Evolutionary conservation across 2,888 invertebrate species (phyloP).

Genomic region (Cantharis rufa): DNA sequence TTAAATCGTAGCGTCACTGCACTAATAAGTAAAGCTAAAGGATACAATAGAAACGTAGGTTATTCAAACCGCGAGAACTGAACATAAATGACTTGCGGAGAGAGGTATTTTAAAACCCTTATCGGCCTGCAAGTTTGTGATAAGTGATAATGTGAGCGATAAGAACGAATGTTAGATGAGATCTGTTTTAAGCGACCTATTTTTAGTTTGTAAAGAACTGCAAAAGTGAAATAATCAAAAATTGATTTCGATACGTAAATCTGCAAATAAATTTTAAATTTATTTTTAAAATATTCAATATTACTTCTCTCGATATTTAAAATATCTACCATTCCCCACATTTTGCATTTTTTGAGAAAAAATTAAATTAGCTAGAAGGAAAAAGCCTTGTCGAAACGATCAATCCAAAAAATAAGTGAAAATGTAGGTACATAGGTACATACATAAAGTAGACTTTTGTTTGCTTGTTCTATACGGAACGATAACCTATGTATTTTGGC

Average conservation of each 20-base stretch:
- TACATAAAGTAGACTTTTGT: background rate
- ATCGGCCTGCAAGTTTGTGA: constrained; percentile 26
- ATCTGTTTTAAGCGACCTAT: constrained; percentile 19
- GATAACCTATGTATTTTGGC: background rate
- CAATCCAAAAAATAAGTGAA: background rate
- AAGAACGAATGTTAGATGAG: constrained; percentile 24
- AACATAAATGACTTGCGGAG: constrained; percentile 20
- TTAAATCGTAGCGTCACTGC: background rate
- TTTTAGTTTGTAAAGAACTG: constrained; percentile 7
- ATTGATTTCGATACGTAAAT: background rate
- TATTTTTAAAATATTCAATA: background rate
- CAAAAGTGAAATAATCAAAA: background rate
- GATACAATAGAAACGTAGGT: constrained; percentile 13
- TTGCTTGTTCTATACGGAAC: background rate
- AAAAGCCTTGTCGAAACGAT: background rate
- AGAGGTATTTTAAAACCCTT: constrained; percentile 26
- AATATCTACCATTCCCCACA: background rate
- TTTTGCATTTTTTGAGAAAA: background rate
- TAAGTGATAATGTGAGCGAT: constrained; percentile 23
- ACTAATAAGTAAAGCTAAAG: background rate
- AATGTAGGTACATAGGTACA: background rate
- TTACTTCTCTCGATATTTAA: background rate
- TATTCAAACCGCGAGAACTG: constrained; percentile 15
- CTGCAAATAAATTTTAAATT: background rate
- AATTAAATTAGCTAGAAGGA: background rate